phyloP scores from a whole-genome alignment of 1,140 invertebrate species.

The Cherax quadricarinatus region DNA sequence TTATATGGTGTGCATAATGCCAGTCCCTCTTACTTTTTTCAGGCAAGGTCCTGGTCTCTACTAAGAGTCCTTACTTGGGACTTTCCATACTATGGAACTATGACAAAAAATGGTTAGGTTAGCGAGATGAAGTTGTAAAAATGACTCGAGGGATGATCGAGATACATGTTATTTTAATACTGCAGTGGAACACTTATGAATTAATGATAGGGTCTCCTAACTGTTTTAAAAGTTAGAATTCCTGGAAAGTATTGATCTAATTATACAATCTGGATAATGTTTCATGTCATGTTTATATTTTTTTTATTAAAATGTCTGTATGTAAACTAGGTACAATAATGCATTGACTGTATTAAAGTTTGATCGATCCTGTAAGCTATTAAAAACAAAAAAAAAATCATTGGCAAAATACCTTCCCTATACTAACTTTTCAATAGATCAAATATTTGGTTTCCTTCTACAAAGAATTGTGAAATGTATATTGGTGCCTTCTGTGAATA shows the following conservation, averaged over 20 bases:
- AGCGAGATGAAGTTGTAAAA: not conserved
- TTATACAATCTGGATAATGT: not conserved
- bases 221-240: not conserved
- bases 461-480: too few species aligned
- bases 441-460: too few species aligned
- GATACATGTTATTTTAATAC: slow-evolving; percentile 3
- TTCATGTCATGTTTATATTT: not conserved
- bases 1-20: not conserved
- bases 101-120: not conserved
- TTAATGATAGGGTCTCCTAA: not conserved
- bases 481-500: too few species aligned
- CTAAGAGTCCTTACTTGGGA: not conserved
- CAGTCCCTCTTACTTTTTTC: not conserved
- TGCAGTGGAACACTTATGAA: not conserved
- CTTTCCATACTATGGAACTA: not conserved
- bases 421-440: too few species aligned
- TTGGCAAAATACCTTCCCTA: too few species aligned
- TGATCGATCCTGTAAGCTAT: not conserved
- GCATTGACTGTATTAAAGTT: not conserved
- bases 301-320: not conserved
- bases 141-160: not conserved
- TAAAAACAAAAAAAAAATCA: too few species aligned
- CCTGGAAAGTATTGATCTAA: not conserved
- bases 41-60: not conserved
- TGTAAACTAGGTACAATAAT: not conserved